Evolutionary conservation across 1,140 invertebrate species (phyloP), one percentile per base, ranked within the genome.

Genomic region (Melipona quadrifasciata): DNA sequence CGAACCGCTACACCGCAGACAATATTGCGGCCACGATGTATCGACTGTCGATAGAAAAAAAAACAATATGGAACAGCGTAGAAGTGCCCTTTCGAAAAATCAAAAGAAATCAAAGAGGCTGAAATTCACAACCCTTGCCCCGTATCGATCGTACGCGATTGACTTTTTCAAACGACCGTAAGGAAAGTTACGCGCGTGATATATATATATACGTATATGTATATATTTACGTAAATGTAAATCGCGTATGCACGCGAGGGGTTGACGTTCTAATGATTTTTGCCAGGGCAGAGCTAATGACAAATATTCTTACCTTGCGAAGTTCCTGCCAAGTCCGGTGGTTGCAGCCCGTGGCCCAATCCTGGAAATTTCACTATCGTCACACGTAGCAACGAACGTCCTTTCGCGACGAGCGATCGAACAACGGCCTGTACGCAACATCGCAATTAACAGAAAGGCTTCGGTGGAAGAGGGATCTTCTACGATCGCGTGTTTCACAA

Each of bases 291-390:
- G 84, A 90, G 85, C 84, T 77, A 57, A 85, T 76, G 76, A 80
- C 39, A 31, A 89, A 79, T 91, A 88, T 92, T 96, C 97, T 97
- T 97, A 97, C 97, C 97, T 97, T 97, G 97, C 92, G 97, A 97
- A 93, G 97, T 97, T 92, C 97, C 97, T 89, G 97, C 97, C 92
- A 97, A 95, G 93, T 97, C 97, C 89, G 96, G 95, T 88, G 96
- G 96, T 92, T 96, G 96, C 85, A 96, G 93, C 91, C 96, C 96
- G 87, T 96, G 96, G 91, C 96, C 96, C 93, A 96, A 94, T 93
- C 96, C 96, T 96, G 95, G 91, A 95, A 95, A 94, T 95, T 95
- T 95, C 86, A 95, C 94, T 95, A 91, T 92, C 77, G 93, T 95
- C 92, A 95, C 89, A 91, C 92, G 92, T 94, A 94, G 94, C 88